Conservation (phyloP, 2,797 vertebrate genomes). For the Malurus splendens region DNA sequence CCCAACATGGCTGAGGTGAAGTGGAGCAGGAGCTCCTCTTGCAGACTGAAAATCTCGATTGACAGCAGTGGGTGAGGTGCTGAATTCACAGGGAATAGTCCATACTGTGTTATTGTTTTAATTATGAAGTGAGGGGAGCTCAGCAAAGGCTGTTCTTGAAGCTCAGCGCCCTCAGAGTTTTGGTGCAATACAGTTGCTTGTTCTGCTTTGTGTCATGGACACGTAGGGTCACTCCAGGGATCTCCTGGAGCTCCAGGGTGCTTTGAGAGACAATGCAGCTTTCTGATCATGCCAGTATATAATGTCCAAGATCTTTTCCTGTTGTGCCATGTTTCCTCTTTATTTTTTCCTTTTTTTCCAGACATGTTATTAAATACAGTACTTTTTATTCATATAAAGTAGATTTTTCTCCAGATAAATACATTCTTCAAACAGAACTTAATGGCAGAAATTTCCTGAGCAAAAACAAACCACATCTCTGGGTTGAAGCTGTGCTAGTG, state of each 20-base stretch:
- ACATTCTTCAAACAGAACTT: constrained; percentile 18
- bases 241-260: background rate
- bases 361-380: constrained; percentile 3
- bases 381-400: constrained; percentile 1
- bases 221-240: background rate
- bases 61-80: background rate
- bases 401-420: constrained; percentile 32
- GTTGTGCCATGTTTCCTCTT: background rate
- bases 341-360: background rate
- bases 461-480: constrained; percentile 24
- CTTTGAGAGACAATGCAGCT: constrained; percentile 26
- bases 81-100: background rate
- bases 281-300: background rate
- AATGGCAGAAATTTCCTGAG: constrained; percentile 38
- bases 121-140: background rate
- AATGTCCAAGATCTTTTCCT: background rate
- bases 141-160: background rate
- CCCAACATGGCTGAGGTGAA: rapidly evolving
- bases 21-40: background rate
- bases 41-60: background rate
- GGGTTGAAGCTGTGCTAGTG: constrained; percentile 2
- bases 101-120: rapidly evolving
- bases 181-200: background rate
- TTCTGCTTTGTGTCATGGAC: background rate
- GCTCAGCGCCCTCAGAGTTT: background rate